Evolutionary conservation across 2,797 vertebrate species (phyloP), one percentile per base, ranked within the genome.

Genomic region (Hozukius guyotensis): DNA sequence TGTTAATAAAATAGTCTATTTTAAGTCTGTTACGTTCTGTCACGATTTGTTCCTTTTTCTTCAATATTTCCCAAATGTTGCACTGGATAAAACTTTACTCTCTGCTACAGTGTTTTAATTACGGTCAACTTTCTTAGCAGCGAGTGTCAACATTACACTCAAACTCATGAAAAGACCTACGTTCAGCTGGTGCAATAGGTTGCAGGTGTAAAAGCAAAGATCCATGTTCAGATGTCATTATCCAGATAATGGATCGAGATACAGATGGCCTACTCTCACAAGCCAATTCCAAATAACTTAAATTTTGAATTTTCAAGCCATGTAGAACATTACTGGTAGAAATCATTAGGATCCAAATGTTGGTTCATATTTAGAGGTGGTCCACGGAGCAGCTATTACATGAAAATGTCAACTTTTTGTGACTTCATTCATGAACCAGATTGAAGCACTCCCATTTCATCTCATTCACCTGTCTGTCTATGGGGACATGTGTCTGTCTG

Each of bases 391-490:
- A 67, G 59, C 16, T 38, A 3, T 52, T 65, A 29, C 36, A 73
- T 55, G 8, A 0, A 36, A 61, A 57, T 81, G 16, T 76, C 12
- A 22, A 68, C 49, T 12, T 74, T 68, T 72, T 76, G 42, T 78
- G 10, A 52, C 24, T 32, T 57, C 55, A 69, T 59, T 63, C 27
- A 52, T 66, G 24, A 25, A 14, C 34, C 56, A 56, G 34, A 25
- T 42, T 27, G n/a, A 75, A 72, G 20, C 62, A 5, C 12, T 18
- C 16, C 24, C 84, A 88, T 85, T 52, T 79, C 85, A 86, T 81
- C 38, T 80, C 87, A 86, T 80, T 85, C 82, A 75, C 64, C 73
- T 82, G 61, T 87, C 68, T 82, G 73, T 81, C 34, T 71, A 2
- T 84, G 67, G 49, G 74, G 18, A 77, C 72, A 32, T 71, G 16